Base-by-base conservation (phyloP, 2,797 vertebrate genomes). In the Cossypha heuglini region DNA sequence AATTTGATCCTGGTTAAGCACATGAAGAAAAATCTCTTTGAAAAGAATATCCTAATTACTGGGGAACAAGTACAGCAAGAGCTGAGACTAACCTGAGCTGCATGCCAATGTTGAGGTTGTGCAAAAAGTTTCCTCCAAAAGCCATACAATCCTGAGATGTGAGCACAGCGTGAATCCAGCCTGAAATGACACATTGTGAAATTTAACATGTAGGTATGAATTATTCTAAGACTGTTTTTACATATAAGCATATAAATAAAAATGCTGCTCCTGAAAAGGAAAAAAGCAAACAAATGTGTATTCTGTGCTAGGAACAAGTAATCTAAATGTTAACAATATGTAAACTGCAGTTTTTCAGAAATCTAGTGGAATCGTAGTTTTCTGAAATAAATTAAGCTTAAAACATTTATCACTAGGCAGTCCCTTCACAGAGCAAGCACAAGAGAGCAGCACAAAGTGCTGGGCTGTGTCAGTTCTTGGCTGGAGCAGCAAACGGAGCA, bases 111-210 rank as follows among this genome's bases (percentile, higher is more conserved):
- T 99, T 99, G 96, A 99, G 99, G 98, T 99, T 99, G 98, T 99
- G 99, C 97, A 99, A 99, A 98, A 99, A 99, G 97, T 99, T 99
- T 86, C 99, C 99, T 93, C 99, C 99, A 73, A 99, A 99, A 73
- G 99, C 99, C 99, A 99, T 99, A 98, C 99, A 99, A 98, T 99
- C 99, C 98, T 99, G 99, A 99, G 99, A 99, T 71, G 99, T 99
- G 97, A 99, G 98, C 97, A 99, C 99, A 92, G 98, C 99, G 21
- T 99, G 99, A 97, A 99, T 99, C 99, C 99, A 99, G 97, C 99
- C 99, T 99, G 98, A 66, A 97, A 97, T 7, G 11, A 95, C 31
- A 97, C 49, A 79, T 81, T 59, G 55, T 38, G 18, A 92, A 93
- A 87, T 38, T 75, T 87, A 92, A 45, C 67, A 58, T 3, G 7